phyloP scores from a whole-genome alignment of 1,140 invertebrate genomes.

The Aphelenchoides besseyi region DNA sequence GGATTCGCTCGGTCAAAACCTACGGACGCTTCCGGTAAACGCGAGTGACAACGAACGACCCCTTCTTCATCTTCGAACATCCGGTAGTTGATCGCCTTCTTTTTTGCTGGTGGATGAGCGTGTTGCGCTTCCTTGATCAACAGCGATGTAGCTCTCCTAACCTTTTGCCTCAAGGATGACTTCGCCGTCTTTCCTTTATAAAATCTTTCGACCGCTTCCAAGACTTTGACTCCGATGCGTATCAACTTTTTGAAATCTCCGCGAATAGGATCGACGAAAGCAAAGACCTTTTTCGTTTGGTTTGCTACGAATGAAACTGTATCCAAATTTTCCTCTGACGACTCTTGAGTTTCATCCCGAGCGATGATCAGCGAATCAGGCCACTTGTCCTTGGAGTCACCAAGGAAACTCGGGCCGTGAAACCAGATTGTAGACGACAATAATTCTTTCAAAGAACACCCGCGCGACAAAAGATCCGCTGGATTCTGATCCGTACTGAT shows the following conservation, averaged over 20 bases:
- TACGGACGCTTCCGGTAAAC: not conserved
- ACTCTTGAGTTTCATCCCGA: too few relatives aligned
- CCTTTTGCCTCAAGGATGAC: too few relatives aligned
- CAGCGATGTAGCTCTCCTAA: too few relatives aligned
- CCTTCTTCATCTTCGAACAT: constrained; percentile 17
- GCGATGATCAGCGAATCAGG: too few relatives aligned
- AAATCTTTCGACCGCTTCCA: too few relatives aligned
- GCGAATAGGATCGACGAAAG: not conserved
- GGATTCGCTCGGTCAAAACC: not conserved
- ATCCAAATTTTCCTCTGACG: too few relatives aligned
- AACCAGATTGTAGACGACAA: not conserved
- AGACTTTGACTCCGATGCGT: not conserved
- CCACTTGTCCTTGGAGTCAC: not conserved
- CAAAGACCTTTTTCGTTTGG: too few relatives aligned
- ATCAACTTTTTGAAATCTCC: constrained; percentile 18
- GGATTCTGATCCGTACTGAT: not conserved
- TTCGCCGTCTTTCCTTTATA: too few relatives aligned
- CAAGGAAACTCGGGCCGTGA: not conserved
- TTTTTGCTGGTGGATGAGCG: not conserved
- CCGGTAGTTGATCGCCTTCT: not conserved
- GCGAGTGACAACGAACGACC: not conserved
- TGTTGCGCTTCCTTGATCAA: constrained; percentile 23
- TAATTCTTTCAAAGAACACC: not conserved
- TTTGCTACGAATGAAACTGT: too few relatives aligned
- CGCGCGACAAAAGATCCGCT: constrained; percentile 7